A percentile compares a stretch with the other conserved stretches of the same genome.
Conservation (phyloP, 1,140 invertebrate genomes). For the Hypsibius dujardini region DNA sequence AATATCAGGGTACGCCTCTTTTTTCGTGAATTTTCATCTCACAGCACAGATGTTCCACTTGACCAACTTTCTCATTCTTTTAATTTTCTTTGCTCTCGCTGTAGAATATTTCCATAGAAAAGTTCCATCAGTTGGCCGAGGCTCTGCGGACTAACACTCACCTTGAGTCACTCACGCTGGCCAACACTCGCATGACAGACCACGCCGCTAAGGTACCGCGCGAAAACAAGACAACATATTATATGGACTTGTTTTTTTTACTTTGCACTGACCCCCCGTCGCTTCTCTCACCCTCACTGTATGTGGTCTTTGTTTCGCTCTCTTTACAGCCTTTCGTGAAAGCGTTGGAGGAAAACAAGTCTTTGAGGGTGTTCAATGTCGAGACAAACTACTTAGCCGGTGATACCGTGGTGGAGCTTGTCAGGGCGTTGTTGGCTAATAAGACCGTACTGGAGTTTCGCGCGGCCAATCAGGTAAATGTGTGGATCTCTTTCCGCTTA, state of each 20-base stretch:
- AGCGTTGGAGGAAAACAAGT: constrained; percentile 64
- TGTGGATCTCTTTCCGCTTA: constrained; percentile 9
- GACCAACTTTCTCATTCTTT: background rate
- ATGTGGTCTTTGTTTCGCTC: constrained; percentile 20
- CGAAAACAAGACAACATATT: background rate
- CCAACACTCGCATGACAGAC: constrained; percentile 80
- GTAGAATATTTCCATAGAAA: constrained; percentile 89
- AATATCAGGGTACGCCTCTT: constrained; percentile 61
- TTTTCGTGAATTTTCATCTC: background rate
- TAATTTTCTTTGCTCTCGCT: constrained; percentile 30
- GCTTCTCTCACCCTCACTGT: background rate
- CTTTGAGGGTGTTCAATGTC: constrained; percentile 71
- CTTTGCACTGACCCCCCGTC: background rate
- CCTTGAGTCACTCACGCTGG: constrained; percentile 71
- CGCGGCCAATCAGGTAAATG: constrained; percentile 74
- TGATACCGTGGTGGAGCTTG: constrained; percentile 50
- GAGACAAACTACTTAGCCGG: constrained; percentile 86
- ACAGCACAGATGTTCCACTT: background rate
- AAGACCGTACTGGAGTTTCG: constrained; percentile 76
- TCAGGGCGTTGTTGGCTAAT: constrained; percentile 64
- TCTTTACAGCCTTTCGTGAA: constrained; percentile 50
- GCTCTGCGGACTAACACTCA: constrained; percentile 72
- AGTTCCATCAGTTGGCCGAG: constrained; percentile 71
- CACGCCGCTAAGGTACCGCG: constrained; percentile 44
- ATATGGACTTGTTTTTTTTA: no score